These are phyloP conservation scores for Pipistrellus pipistrellus DNA, from an alignment of 2,797 vertebrate genomes.

Conservation along the genomic window DNA sequence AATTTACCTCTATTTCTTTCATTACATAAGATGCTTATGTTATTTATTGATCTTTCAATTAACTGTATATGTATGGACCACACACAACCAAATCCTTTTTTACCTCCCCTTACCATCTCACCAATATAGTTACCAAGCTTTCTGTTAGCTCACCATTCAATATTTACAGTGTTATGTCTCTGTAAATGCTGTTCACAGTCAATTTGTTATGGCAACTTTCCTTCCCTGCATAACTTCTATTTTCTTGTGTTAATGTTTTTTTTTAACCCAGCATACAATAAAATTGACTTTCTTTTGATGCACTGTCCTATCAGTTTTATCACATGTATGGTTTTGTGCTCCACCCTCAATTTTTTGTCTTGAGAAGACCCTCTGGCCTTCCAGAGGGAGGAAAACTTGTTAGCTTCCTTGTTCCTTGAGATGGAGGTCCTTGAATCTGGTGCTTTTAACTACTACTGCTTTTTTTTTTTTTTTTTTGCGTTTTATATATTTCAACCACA, in stretches of 20 bases:
- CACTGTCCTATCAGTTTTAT: neutral
- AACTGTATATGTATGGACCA: neutral
- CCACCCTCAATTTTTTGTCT: neutral
- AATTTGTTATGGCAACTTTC: neutral
- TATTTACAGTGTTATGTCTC: neutral
- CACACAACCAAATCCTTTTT: neutral
- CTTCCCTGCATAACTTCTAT: neutral
- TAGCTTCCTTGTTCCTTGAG: neutral
- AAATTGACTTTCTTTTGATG: neutral
- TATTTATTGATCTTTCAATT: constrained; percentile 11
- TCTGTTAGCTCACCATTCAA: neutral
- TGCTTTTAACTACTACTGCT: neutral
- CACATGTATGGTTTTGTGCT: neutral
- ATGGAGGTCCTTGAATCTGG: neutral
- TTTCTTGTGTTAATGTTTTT: constrained; percentile 39
- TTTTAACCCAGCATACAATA: constrained; percentile 21
- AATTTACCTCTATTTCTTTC: constrained; percentile 8
- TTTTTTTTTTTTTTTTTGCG: neutral
- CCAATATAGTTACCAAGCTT: neutral
- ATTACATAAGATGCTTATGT: neutral
- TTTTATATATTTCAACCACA: neutral
- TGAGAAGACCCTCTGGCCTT: neutral
- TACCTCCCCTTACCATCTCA: neutral
- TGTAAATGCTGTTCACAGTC: neutral
- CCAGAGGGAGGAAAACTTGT: neutral